phyloP scores from a whole-genome alignment of 2,888 invertebrate genomes.

The Iselma pallidipennis region DNA sequence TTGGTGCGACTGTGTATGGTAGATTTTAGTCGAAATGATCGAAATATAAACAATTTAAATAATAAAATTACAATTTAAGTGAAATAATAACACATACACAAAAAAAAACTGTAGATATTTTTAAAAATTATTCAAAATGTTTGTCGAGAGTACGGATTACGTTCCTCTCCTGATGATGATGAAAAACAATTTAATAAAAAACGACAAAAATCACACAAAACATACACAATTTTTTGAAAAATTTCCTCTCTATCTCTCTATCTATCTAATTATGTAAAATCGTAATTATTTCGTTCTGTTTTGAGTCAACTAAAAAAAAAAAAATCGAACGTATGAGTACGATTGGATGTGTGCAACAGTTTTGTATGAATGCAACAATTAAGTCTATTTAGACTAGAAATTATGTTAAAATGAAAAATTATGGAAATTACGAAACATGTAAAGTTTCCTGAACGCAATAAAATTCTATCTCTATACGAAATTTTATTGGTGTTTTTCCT shows the following conservation, averaged over 20 bases:
- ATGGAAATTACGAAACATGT: conserved; percentile 57
- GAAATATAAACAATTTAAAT: conserved; percentile 41
- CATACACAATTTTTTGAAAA: conserved; percentile 36
- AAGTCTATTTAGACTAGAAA: conserved; percentile 38
- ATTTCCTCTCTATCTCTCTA: conserved; percentile 1
- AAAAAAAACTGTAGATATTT: conserved; percentile 50
- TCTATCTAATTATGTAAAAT: neutral
- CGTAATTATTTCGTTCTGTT: neutral
- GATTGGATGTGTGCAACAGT: conserved; percentile 27
- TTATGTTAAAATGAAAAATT: conserved; percentile 49
- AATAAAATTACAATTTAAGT: conserved; percentile 41
- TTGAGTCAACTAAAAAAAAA: neutral
- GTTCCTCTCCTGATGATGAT: conserved; percentile 56
- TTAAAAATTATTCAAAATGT: conserved; percentile 51
- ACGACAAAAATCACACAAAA: neutral
- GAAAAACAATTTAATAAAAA: conserved; percentile 1
- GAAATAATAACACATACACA: too few relatives aligned
- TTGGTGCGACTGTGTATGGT: conserved; percentile 47
- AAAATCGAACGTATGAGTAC: conserved; percentile 25
- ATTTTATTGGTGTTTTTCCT: neutral
- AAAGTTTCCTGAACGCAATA: conserved; percentile 61
- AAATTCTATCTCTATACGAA: conserved; percentile 57
- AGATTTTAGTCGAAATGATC: conserved; percentile 38
- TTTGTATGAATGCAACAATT: conserved; percentile 13
- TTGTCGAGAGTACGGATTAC: conserved; percentile 56